Conservation (phyloP, 2,797 vertebrate species). For the Ctenopoma kingsleyae region DNA sequence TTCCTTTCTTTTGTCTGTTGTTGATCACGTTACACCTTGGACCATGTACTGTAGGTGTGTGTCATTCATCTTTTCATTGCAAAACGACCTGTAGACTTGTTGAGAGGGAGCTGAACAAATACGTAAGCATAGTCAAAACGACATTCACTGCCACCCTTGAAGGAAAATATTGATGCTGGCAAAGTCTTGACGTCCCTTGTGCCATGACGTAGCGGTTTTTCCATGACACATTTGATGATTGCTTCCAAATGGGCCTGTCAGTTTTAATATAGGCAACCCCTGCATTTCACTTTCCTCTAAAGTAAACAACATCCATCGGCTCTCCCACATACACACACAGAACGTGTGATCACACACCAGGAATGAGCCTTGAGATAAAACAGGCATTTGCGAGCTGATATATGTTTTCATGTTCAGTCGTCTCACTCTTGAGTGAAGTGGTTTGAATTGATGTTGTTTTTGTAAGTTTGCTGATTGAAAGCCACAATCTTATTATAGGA, state of each 20-base stretch:
- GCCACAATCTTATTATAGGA: constrained; percentile 71
- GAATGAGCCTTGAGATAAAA: constrained; percentile 76
- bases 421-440: constrained; percentile 63
- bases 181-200: constrained; percentile 67
- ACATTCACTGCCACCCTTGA: constrained; percentile 70
- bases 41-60: constrained; percentile 15
- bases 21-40: constrained; percentile 38
- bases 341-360: constrained; percentile 73
- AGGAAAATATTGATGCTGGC: constrained; percentile 87
- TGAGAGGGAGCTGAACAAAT: constrained; percentile 60
- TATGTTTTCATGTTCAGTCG: constrained; percentile 79
- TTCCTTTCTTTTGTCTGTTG: constrained; percentile 70
- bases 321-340: constrained; percentile 55
- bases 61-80: background rate
- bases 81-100: constrained; percentile 44
- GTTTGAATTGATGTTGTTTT: constrained; percentile 75
- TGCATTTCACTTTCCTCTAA: constrained; percentile 81
- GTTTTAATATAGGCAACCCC: constrained; percentile 81
- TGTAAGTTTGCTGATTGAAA: constrained; percentile 71
- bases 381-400: constrained; percentile 77
- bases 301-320: constrained; percentile 81
- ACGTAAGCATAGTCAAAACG: constrained; percentile 62
- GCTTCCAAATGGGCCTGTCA: constrained; percentile 88
- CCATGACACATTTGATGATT: constrained; percentile 88
- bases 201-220: constrained; percentile 84